Evolutionary conservation across 2,888 invertebrate genomes (phyloP).

Genomic region (Amblyteles armatorius): DNA sequence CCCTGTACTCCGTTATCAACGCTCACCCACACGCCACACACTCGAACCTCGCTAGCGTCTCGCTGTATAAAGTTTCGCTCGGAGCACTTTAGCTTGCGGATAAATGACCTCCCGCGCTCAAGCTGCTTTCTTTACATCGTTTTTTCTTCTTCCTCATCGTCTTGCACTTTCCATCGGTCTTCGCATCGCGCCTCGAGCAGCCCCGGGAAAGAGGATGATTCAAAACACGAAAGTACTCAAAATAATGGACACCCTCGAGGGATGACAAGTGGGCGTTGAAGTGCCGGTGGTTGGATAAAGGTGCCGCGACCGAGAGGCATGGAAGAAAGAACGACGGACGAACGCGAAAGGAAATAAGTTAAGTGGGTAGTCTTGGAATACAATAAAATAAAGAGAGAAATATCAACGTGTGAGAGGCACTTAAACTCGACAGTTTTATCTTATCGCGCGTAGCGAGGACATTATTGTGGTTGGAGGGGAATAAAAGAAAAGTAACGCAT

Average conservation of each 20-base stretch:
- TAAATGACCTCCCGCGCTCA: conserved; percentile 50
- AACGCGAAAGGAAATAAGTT: conserved; percentile 19
- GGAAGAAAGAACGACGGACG: conserved; percentile 26
- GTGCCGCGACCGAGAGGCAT: not conserved
- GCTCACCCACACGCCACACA: not conserved
- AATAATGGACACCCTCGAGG: conserved; percentile 58
- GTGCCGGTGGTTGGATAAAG: conserved; percentile 36
- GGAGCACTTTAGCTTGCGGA: conserved; percentile 54
- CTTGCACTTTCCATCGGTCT: conserved; percentile 17
- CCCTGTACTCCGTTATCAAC: not conserved
- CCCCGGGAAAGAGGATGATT: conserved; percentile 32
- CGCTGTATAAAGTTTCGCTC: conserved; percentile 47
- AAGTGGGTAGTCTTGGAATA: conserved; percentile 36
- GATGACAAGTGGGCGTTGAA: conserved; percentile 39
- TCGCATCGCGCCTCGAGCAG: not conserved
- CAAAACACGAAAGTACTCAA: conserved; percentile 51
- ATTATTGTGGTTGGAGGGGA: not conserved
- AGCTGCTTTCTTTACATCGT: conserved; percentile 43
- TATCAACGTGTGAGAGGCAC: not conserved
- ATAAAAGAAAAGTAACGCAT: conserved; percentile 32
- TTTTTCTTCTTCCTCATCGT: conserved; percentile 1
- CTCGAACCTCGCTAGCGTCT: conserved; percentile 15
- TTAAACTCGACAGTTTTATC: conserved; percentile 27
- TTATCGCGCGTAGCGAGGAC: conserved; percentile 3
- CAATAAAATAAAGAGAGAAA: conserved; percentile 30